Base-by-base conservation (phyloP, 1,140 invertebrate species). In the Chionoecetes opilio region DNA sequence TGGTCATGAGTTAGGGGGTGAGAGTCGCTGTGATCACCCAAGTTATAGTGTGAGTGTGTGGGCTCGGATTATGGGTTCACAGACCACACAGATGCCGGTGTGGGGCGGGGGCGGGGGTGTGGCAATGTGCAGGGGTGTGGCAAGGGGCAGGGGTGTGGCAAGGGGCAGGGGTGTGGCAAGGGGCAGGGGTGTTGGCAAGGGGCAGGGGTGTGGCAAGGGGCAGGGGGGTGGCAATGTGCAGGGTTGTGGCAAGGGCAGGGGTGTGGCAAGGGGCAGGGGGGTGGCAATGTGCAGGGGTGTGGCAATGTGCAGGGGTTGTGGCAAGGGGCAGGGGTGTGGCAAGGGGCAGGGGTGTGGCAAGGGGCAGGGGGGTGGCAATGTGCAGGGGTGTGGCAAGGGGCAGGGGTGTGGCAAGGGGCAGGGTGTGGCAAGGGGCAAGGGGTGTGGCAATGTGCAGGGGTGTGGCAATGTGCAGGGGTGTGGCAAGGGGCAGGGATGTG, bases 31-130 rank as follows among this genome's bases (percentile, higher is more conserved):
- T 75, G 63, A 75, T 75, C 63, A n/a, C n/a, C 0, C 21, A 75
- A 75, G 63, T 75, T 75, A 75, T 75, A 26, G 63, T n/a, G 63
- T 75, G 63, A 75, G 63, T 75, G 63, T n/a, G 63, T 75, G 63
- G n/a, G 63, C 21, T n/a, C 63, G n/a, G 63, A 75, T 75, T 75
- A 75, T n/a, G 63, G n/a, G 63, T 26, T n/a, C 21, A 8, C 63
- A 75, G 63, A 75, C 63, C 63, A 75, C 63, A 75, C 63, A 75
- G 63, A 75, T 26, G 63, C 63, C 8, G 63, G 63, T 3, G 63
- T 0, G n/a, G 21, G 63, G 63, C 1, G 63, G 63, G 63, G 63
- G 63, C 63, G 26, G 63, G 63, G 63, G 63, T 26, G 63, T n/a
- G 63, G 63, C 9, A 46, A 14, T 2, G 53, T 75, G 63, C 63